A percentile compares a stretch with the other conserved stretches of the same genome.
Conservation (phyloP, 1,140 invertebrate genomes). For the Maniola jurtina region DNA sequence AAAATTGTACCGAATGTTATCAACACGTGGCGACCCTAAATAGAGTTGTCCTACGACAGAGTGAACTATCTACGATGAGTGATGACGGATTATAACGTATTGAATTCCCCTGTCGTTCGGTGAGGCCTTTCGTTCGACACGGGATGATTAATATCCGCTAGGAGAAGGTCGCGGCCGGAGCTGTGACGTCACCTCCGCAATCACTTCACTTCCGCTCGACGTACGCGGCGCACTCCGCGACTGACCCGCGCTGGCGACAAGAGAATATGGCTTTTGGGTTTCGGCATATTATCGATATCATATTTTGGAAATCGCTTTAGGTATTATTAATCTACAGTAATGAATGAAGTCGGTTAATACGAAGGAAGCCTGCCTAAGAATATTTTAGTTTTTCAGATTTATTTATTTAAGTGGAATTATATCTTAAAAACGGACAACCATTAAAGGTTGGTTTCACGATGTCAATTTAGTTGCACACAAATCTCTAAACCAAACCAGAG, state of each 20-base stretch:
- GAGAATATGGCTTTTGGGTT: neutral
- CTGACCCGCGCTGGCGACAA: slow-evolving; percentile 13
- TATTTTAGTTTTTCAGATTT: too few relatives aligned
- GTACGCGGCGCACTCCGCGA: too few relatives aligned
- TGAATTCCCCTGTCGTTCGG: slow-evolving; percentile 13
- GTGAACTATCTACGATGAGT: neutral
- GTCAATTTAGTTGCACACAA: too few relatives aligned
- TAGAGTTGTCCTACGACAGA: neutral
- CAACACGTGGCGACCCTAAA: neutral
- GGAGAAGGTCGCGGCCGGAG: slow-evolving; percentile 58
- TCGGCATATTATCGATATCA: slow-evolving; percentile 13
- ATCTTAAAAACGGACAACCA: too few relatives aligned
- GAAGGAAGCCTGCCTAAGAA: too few relatives aligned
- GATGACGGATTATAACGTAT: neutral
- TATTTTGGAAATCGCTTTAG: too few relatives aligned
- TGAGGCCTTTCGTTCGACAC: slow-evolving; percentile 30
- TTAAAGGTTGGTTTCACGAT: too few relatives aligned
- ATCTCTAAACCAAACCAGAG: too few relatives aligned
- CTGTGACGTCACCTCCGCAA: slow-evolving; percentile 61
- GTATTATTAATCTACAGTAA: too few relatives aligned
- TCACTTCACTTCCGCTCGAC: slow-evolving; percentile 50
- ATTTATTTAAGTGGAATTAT: too few relatives aligned
- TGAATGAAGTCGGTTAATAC: too few relatives aligned
- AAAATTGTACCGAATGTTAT: neutral
- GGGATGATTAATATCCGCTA: slow-evolving; percentile 73